Conservation (phyloP, 2,888 invertebrate species). For the Neuroscelio doddi region DNA sequence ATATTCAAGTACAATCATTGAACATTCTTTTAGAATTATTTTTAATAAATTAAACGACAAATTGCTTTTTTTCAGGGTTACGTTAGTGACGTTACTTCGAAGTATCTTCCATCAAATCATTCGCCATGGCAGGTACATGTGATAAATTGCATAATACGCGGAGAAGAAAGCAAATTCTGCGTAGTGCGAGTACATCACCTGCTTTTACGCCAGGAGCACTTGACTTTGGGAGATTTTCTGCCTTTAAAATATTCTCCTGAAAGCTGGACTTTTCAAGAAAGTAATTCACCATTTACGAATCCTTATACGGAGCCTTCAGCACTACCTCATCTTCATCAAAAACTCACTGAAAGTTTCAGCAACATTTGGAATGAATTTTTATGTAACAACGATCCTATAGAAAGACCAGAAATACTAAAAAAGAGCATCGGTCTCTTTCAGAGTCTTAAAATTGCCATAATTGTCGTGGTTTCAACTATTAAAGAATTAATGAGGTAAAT, state of each 20-base stretch:
- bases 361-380: conserved; percentile 88
- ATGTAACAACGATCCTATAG: conserved; percentile 84
- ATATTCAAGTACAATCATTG: background rate
- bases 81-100: conserved; percentile 84
- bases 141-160: conserved; percentile 70
- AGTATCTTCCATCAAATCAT: conserved; percentile 81
- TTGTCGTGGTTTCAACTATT: conserved; percentile 78
- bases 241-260: conserved; percentile 73
- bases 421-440: conserved; percentile 76
- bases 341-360: conserved; percentile 79
- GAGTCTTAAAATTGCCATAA: conserved; percentile 77
- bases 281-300: conserved; percentile 68
- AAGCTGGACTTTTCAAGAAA: conserved; percentile 69
- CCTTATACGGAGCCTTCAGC: conserved; percentile 71
- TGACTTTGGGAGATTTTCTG: conserved; percentile 84
- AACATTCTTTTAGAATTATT: conserved; percentile 1
- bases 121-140: conserved; percentile 89
- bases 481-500: conserved; percentile 76
- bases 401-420: conserved; percentile 79
- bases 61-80: conserved; percentile 76
- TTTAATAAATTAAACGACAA: background rate
- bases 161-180: conserved; percentile 75
- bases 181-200: conserved; percentile 85
- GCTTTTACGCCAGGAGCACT: conserved; percentile 80
- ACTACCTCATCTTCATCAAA: conserved; percentile 79